Percentiles rank a stretch among this genome's conserved stretches.
Conservation (phyloP, 2,888 invertebrate species). For the Agrotis clavis region DNA sequence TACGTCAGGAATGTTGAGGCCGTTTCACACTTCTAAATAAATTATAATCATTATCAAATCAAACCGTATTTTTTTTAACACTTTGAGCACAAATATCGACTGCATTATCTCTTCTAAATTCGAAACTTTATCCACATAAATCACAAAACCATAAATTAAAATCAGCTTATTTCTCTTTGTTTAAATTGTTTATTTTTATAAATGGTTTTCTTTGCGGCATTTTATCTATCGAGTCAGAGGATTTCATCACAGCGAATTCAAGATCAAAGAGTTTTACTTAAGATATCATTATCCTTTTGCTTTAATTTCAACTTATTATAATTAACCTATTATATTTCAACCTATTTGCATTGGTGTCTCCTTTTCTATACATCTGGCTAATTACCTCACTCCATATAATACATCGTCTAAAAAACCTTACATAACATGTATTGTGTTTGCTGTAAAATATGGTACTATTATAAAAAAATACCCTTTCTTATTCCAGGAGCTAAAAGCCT, state of each 20-base stretch:
- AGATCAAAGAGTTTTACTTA: background rate
- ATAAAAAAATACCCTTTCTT: background rate
- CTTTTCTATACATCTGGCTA: background rate
- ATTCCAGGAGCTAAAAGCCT: constrained; percentile 94
- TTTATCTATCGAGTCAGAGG: background rate
- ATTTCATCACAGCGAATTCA: background rate
- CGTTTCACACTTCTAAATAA: too few relatives aligned
- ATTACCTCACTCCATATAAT: too few relatives aligned
- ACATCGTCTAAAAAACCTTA: too few relatives aligned
- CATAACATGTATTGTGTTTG: too few relatives aligned
- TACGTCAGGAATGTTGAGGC: background rate
- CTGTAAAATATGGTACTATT: too few relatives aligned
- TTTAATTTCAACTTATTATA: background rate
- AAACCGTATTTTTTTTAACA: too few relatives aligned
- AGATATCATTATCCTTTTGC: background rate
- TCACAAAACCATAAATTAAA: too few relatives aligned
- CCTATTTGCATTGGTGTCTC: too few relatives aligned
- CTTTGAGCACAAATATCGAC: too few relatives aligned
- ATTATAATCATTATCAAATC: too few relatives aligned
- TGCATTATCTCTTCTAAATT: too few relatives aligned
- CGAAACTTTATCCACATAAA: too few relatives aligned
- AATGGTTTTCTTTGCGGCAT: background rate
- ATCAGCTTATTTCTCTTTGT: background rate
- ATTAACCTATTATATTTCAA: background rate
- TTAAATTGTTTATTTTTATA: background rate